Base-by-base conservation (phyloP, 2,888 invertebrate genomes). In the Limnephilus auricula region DNA sequence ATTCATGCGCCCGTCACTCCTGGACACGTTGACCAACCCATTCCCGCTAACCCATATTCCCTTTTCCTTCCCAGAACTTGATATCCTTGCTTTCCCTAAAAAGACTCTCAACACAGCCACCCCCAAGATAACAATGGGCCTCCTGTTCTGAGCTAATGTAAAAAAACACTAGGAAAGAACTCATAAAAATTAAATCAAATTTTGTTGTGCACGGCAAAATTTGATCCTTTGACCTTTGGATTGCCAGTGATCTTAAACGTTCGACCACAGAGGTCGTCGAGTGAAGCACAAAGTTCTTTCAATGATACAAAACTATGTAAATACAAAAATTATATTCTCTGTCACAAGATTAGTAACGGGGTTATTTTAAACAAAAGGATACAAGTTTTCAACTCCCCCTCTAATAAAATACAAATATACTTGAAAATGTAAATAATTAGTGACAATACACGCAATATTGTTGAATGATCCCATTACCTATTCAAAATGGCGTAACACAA, bases 401-500 rank as follows among this genome's bases (percentile, higher is more conserved):
- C 50, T 18, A 65, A 65, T 25, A 65, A 65, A 34, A 37, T 40
- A 40, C 30, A 84, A 40, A 40, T 84, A n/a, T 37, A 84, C 84
- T 84, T 84, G 84, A 84, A 37, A 84, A 37, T 82, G 40, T 84
- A 84, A 84, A 84, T 37, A 84, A 84, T 37, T 34, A 25, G 37
- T 37, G 37, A 40, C 84, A 84, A 84, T 37, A 84, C 32, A 9
- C 40, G 84, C 84, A 84, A 84, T 37, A 40, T 37, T 84, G 34
- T 37, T 37, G 84, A 84, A 84, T 79, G 80, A 89, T 89, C 89
- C 40, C 40, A 89, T 82, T 82, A 82, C 45, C 34, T 50, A 90
- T 85, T 90, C 90, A 90, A 90, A 85, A 90, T 90, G 90, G 90
- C 78, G 90, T 83, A 90, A 85, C 30, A 65, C 50, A 65, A n/a